Evolutionary conservation across 2,888 invertebrate species (phyloP), one percentile per base, ranked within the genome.

Genomic region (Leistus spinibarbis): DNA sequence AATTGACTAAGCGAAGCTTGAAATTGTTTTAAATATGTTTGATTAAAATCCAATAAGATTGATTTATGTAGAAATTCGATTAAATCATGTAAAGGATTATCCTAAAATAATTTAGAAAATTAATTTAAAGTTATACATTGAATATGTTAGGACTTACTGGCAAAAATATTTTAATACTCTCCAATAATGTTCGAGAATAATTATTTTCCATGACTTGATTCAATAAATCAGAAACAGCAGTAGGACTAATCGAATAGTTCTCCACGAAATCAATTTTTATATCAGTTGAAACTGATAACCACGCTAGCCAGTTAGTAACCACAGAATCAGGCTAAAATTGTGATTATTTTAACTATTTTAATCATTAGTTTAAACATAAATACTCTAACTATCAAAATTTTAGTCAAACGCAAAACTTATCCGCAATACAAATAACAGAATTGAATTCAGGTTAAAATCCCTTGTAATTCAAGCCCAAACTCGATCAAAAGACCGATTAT

Each of bases 141-240:
- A 77, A 57, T 27, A 74, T 62, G 13, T 69, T 24, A 65, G 74
- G 40, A 82, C 86, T 85, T 84, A 91, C 91, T 79, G 91, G 90
- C 84, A 92, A 89, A 83, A 94, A 94, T 79, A 94, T 90, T 63
- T 88, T 84, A 81, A 92, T 89, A 76, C 93, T 91, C 79, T 91
- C 89, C 65, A 88, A 87, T 22, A 94, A 82, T 0, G 91, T 91
- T 54, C 86, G 86, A 4, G 90, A 85, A 79, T 89, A 91, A 10
- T 90, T 89, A 23, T 86, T 85, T 16, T 85, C 82, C 7, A 93
- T 82, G 78, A 90, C 88, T 23, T 86, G 82, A 77, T 87, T 86
- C 0, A 91, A 87, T 1, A 91, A 86, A 64, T 79, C 77, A 2
- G 80, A 78, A 13, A 85, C 83, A 23, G 79, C 64, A 19, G 79